Percentiles rank a stretch among this genome's conserved stretches.
These are phyloP conservation scores for Ophioninae sp. DNA, from an alignment of 2,888 invertebrate species.

Conservation along the genomic window DNA sequence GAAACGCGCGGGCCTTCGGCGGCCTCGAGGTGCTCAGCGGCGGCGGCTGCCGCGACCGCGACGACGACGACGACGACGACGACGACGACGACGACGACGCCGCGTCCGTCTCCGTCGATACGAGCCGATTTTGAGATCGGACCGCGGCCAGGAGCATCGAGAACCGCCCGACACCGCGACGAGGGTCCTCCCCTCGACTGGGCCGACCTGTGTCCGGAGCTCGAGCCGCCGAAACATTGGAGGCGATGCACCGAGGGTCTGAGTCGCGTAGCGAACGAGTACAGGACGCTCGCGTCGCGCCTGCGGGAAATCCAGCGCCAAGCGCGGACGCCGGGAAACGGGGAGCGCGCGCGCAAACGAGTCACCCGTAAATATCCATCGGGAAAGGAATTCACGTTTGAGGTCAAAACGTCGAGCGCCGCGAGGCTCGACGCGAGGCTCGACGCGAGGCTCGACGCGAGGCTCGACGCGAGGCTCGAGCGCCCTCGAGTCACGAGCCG, in stretches of 20 bases:
- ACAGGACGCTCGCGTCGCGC: constrained; percentile 54
- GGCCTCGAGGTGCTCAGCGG: too few species aligned
- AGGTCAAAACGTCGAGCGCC: constrained; percentile 53
- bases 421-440: too few species aligned
- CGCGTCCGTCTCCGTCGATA: constrained; percentile 25
- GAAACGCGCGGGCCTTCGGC: not conserved
- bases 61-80: constrained; percentile 37
- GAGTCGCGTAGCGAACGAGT: constrained; percentile 62
- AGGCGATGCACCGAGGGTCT: constrained; percentile 56
- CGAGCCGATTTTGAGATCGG: not conserved
- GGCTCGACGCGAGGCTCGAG: too few species aligned
- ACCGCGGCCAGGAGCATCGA: not conserved
- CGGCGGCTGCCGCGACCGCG: too few species aligned
- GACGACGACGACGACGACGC: constrained; percentile 34
- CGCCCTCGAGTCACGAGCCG: not conserved
- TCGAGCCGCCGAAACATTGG: constrained; percentile 56
- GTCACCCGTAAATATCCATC: constrained; percentile 61
- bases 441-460: too few species aligned
- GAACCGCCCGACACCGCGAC: not conserved
- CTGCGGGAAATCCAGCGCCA: constrained; percentile 59
- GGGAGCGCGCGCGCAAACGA: constrained; percentile 42
- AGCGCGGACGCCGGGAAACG: constrained; percentile 19
- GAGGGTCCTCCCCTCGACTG: constrained; percentile 29
- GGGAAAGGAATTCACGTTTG: constrained; percentile 64
- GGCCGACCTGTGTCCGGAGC: constrained; percentile 55